These are phyloP conservation scores for Meriones psammophilus DNA, from an alignment of 2,797 vertebrate species.

Conservation along the genomic window DNA sequence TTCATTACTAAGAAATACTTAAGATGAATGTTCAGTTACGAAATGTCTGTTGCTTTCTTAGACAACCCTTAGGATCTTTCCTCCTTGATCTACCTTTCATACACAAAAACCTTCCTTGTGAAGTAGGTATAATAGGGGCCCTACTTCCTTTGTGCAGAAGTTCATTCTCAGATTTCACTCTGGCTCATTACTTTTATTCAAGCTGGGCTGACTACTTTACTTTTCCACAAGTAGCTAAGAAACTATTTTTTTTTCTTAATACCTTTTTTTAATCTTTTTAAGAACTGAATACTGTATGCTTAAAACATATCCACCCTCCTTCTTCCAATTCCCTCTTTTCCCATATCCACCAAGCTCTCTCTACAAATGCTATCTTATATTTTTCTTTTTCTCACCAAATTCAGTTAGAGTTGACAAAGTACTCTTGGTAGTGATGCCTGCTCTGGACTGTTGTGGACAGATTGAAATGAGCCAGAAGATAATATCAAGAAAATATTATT, in stretches of 20 bases:
- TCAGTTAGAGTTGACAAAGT: not conserved
- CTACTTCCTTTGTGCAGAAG: not conserved
- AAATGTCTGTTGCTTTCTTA: not conserved
- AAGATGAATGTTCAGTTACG: not conserved
- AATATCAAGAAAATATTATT: not conserved
- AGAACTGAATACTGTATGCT: not conserved
- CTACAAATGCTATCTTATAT: not conserved
- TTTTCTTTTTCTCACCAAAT: no score
- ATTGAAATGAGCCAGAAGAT: not conserved
- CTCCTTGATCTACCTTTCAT: not conserved
- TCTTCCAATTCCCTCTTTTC: no score
- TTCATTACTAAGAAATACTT: not conserved
- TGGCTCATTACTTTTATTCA: not conserved
- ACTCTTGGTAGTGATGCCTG: not conserved
- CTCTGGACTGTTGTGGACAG: not conserved
- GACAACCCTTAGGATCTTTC: not conserved
- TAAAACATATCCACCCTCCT: not conserved
- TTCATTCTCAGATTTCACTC: not conserved
- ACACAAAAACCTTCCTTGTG: not conserved
- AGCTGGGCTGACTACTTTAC: not conserved
- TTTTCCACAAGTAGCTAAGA: not conserved
- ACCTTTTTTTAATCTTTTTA: not conserved
- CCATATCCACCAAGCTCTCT: not conserved
- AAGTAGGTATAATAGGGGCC: not conserved
- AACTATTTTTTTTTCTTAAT: not conserved